Conservation (phyloP, 2,797 vertebrate species). For the Macropodus opercularis region DNA sequence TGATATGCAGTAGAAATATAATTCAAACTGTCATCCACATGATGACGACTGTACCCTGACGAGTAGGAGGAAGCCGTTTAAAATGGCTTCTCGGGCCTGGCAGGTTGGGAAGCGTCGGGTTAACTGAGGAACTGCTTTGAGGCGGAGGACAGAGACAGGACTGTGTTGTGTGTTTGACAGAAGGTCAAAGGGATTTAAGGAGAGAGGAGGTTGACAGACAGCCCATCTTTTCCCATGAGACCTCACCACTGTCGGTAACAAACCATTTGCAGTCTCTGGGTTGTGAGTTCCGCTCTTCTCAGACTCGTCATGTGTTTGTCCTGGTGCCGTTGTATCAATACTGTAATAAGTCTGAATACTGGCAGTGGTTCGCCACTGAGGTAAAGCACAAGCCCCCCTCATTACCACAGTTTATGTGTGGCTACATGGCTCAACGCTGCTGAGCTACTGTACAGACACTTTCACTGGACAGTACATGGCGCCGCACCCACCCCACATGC, state of each 20-base stretch:
- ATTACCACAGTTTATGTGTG: slow-evolving; percentile 40
- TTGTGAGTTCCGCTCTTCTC: slow-evolving; percentile 27
- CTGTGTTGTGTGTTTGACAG: slow-evolving; percentile 21
- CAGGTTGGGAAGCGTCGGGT: slow-evolving; percentile 41
- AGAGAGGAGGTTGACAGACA: slow-evolving; percentile 45
- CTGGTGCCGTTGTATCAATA: slow-evolving; percentile 22
- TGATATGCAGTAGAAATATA: background rate
- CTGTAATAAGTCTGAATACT: slow-evolving; percentile 26
- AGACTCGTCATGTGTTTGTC: slow-evolving; percentile 18
- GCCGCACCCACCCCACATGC: slow-evolving; percentile 17
- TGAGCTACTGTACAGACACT: slow-evolving; percentile 42
- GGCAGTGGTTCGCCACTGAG: slow-evolving; percentile 28
- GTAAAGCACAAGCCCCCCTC: slow-evolving; percentile 41
- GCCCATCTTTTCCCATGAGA: slow-evolving; percentile 51
- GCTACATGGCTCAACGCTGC: slow-evolving; percentile 41
- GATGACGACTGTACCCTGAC: background rate
- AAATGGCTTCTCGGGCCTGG: slow-evolving; percentile 53
- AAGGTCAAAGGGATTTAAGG: slow-evolving; percentile 21
- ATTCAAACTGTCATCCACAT: background rate
- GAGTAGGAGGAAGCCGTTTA: slow-evolving; percentile 13
- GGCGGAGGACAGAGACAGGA: slow-evolving; percentile 27
- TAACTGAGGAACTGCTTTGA: slow-evolving; percentile 67
- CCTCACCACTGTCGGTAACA: slow-evolving; percentile 19
- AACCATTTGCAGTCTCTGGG: slow-evolving; percentile 29
- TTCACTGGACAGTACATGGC: slow-evolving; percentile 36